Evolutionary conservation across 1,140 invertebrate genomes (phyloP).

Genomic region (Sweltsa coloradensis): DNA sequence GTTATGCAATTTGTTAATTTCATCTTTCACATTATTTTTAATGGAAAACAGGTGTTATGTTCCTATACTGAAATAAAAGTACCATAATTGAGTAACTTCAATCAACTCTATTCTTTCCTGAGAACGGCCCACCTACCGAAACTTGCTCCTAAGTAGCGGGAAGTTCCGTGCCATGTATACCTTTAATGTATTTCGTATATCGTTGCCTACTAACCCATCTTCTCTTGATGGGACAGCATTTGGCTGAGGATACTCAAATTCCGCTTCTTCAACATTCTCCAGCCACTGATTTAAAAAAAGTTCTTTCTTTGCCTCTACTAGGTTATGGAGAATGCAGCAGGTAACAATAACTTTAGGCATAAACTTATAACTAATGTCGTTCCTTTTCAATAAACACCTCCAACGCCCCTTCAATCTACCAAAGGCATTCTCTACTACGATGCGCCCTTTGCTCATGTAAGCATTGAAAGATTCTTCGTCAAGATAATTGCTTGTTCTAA

Average conservation of each 20-base stretch:
- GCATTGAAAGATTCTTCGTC: conserved; percentile 15
- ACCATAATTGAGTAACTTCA: too few species aligned
- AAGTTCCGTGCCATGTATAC: too few species aligned
- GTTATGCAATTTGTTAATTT: too few species aligned
- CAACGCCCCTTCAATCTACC: conserved; percentile 12
- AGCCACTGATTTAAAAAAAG: conserved; percentile 2
- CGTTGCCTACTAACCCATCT: too few species aligned
- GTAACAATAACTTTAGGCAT: conserved; percentile 6
- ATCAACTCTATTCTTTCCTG: too few species aligned
- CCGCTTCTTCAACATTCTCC: conserved; percentile 1
- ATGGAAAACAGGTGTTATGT: too few species aligned
- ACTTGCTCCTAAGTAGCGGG: too few species aligned
- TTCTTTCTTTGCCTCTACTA: not conserved
- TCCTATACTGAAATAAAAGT: too few species aligned
- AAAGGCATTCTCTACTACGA: conserved; percentile 14
- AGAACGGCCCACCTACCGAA: too few species aligned
- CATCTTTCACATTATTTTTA: too few species aligned
- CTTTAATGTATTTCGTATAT: too few species aligned
- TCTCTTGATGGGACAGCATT: not conserved
- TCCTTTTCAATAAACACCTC: conserved; percentile 10
- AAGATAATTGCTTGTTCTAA: conserved; percentile 5
- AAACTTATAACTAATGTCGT: not conserved
- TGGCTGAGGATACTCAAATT: not conserved
- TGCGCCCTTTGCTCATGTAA: conserved; percentile 14
- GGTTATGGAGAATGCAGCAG: conserved; percentile 11